phyloP scores from a whole-genome alignment of 2,113 vertebrate species.

The Malaclemys terrapin region DNA sequence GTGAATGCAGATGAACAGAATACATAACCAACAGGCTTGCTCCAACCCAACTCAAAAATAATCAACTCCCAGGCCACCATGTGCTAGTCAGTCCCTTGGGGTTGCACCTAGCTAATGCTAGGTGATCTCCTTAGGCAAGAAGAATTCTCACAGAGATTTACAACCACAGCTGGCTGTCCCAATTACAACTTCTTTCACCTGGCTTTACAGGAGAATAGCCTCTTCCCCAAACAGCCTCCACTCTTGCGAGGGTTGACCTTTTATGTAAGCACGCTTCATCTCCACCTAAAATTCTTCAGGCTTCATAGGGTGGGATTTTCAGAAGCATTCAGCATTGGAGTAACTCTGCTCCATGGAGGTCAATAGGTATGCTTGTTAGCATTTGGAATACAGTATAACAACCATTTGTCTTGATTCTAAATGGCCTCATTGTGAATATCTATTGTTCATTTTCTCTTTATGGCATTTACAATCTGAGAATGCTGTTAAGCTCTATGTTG shows the following conservation, averaged over 20 bases:
- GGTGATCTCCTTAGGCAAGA: slow-evolving; percentile 27
- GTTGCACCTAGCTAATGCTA: slow-evolving; percentile 17
- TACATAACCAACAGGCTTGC: neutral
- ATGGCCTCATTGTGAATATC: neutral
- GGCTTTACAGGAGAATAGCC: neutral
- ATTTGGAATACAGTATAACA: neutral
- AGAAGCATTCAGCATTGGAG: neutral
- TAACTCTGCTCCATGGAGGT: neutral
- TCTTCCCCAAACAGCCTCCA: neutral
- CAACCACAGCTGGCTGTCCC: neutral
- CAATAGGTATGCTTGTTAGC: neutral
- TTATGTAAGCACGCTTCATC: neutral
- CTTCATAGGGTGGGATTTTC: neutral
- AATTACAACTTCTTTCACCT: neutral
- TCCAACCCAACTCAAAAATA: neutral
- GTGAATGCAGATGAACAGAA: neutral
- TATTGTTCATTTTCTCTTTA: neutral
- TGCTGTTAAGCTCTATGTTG: neutral
- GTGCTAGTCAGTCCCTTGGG: neutral
- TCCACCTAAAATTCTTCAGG: slow-evolving; percentile 10
- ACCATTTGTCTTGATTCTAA: neutral
- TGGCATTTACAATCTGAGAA: neutral
- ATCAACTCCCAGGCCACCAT: neutral
- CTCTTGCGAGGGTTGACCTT: neutral
- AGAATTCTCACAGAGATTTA: slow-evolving; percentile 30